Percentiles rank a stretch among this genome's conserved stretches.
phyloP scores from a whole-genome alignment of 2,888 invertebrate genomes.

The Agrotis exclamationis region DNA sequence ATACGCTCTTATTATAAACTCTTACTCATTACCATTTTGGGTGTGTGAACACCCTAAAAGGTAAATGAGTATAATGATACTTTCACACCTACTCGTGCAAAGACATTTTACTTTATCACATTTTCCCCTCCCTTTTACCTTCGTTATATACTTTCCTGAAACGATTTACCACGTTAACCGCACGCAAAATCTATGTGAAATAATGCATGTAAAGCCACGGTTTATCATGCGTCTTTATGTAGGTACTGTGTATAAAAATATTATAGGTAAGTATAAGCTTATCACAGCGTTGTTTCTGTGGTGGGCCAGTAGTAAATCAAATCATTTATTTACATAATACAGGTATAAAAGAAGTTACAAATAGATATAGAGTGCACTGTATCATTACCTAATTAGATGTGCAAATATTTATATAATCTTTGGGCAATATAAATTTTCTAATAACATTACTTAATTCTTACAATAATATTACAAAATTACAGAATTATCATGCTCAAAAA shows the following conservation, averaged over 20 bases:
- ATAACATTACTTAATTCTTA: too few species aligned
- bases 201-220: conserved; percentile 4
- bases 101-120: conserved; percentile 38
- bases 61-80: conserved; percentile 26
- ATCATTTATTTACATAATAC: too few species aligned
- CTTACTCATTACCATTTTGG: background rate
- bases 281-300: too few species aligned
- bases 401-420: too few species aligned
- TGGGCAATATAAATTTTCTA: too few species aligned
- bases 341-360: too few species aligned
- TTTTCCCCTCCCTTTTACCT: conserved; percentile 11
- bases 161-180: conserved; percentile 16
- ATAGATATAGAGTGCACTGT: too few species aligned
- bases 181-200: conserved; percentile 4
- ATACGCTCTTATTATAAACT: background rate
- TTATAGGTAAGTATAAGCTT: too few species aligned
- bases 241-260: background rate
- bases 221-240: background rate
- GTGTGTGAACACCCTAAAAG: background rate
- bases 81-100: conserved; percentile 4
- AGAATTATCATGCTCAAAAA: too few species aligned
- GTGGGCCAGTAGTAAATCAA: too few species aligned
- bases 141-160: conserved; percentile 23
- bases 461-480: too few species aligned
- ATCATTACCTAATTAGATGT: too few species aligned